Evolutionary conservation across 2,797 vertebrate species (phyloP).

Genomic region (Crypturellus tataupa): DNA sequence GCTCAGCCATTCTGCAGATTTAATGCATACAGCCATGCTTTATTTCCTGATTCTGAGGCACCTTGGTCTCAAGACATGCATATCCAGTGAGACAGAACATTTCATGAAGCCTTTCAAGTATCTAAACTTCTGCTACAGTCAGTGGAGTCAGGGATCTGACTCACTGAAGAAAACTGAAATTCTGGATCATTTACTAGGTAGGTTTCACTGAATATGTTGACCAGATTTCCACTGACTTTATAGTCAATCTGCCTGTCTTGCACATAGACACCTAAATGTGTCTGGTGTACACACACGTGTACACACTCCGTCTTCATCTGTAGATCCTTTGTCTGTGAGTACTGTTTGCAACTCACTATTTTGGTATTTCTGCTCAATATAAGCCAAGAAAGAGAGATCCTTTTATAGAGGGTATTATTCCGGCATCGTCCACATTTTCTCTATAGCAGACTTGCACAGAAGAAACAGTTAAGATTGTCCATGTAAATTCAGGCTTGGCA

Average conservation of each 20-base stretch:
- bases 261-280: neutral
- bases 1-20: neutral
- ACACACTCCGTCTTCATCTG: neutral
- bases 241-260: neutral
- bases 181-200: neutral
- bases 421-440: neutral
- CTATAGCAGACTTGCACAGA: neutral
- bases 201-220: neutral
- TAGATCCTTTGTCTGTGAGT: neutral
- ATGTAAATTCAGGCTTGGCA: neutral
- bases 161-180: neutral
- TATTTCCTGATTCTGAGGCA: neutral
- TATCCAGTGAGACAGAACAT: neutral
- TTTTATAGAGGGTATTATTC: neutral
- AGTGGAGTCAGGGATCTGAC: neutral
- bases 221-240: neutral
- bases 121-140: neutral
- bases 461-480: neutral
- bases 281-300: fast-evolving
- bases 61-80: neutral
- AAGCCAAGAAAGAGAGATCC: neutral
- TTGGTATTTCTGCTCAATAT: neutral
- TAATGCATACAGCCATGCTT: neutral
- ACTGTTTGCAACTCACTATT: neutral
- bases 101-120: neutral